Base-by-base conservation (phyloP, 2,113 vertebrate species). In the Perca fluviatilis region DNA sequence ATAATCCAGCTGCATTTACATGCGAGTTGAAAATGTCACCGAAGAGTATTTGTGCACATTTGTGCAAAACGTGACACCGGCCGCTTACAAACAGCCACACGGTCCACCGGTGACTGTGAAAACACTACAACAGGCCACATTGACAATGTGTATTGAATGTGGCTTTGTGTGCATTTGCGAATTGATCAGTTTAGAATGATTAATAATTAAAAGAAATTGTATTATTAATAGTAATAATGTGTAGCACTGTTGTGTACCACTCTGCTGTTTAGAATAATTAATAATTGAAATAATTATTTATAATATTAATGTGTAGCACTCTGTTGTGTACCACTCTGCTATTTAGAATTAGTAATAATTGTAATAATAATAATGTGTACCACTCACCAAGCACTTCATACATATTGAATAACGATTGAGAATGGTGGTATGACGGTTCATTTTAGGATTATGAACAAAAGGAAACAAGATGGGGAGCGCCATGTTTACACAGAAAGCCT, bases 41-140 rank as follows among this genome's bases (percentile, higher is more conserved):
- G 19, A 14, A 11, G 0, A 43, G 11, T 43, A 43, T 43, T 43
- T 43, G 40, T 43, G 40, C 40, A 11, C 40, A 43, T 43, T 43
- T 79, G 30, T 78, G 60, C 77, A 74, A 54, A 83, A 74, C 51
- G 21, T 47, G 47, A 80, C 62, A 53, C 58, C 12, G 61, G 50
- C 72, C 49, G 33, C 33, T 1, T 6, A 40, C 61, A 33, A 1
- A 25, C 46, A 62, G 62, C 25, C 13, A 33, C 76, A 65, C 18
- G 9, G 50, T 82, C 74, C 74, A n/a, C n/a, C n/a, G n/a, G n/a
- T n/a, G n/a, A n/a, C n/a, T n/a, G n/a, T n/a, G n/a, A n/a, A n/a
- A n/a, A n/a, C n/a, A n/a, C 0, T 23, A 64, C 56, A 36, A n/a
- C 58, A 43, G 71, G 7, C 33, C 36, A 54, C 2, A 2, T 51